Base-by-base conservation (phyloP, 1,140 invertebrate genomes). In the Bombus sylvicola region DNA sequence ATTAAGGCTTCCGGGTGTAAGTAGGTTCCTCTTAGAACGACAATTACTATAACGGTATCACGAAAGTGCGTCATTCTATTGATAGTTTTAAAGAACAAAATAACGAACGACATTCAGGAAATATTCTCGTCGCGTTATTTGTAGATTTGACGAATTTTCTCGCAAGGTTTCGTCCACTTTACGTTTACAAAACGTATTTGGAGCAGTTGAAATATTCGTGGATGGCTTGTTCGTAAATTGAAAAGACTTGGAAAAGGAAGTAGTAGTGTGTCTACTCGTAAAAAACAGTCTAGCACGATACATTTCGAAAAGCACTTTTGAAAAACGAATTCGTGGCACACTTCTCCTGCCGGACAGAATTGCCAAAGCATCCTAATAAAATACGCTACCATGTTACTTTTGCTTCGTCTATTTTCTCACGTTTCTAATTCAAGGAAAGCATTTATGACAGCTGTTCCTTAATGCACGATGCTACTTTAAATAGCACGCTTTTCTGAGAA, bases 361-460 rank as follows among this genome's bases (percentile, higher is more conserved):
- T 59, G 28, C 34, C 6, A 72, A n/a, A 31, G 28, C 22, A 34
- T 18, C 39, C 22, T 31, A 39, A 80, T 69, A 80, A 80, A 37
- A 10, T 47, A 47, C 31, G 28, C 15, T 43, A 18, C 6, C 13
- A 9, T 41, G 15, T 43, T 28, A 18, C 41, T 68, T 3, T 15
- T 0, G 22, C 13, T 74, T 39, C 28, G 39, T 41, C 43, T 34
- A 66, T 43, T n/a, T 72, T 37, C 18, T 66, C 39, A 15, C 3
- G 5, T 69, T 68, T 41, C 74, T 71, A 84, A 84, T 72, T 80
- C 12, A 37, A 37, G 37, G 8, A 77, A 78, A 53, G n/a, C 41
- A 66, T 80, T 72, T 25, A 64, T 37, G 57, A 74, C n/a, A 53
- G 57, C 34, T 41, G 43, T 22, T 68, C n/a, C 18, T 66, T 53